Evolutionary conservation across 2,888 invertebrate species (phyloP), one percentile per base, ranked within the genome.

Genomic region (Dicycla oo): DNA sequence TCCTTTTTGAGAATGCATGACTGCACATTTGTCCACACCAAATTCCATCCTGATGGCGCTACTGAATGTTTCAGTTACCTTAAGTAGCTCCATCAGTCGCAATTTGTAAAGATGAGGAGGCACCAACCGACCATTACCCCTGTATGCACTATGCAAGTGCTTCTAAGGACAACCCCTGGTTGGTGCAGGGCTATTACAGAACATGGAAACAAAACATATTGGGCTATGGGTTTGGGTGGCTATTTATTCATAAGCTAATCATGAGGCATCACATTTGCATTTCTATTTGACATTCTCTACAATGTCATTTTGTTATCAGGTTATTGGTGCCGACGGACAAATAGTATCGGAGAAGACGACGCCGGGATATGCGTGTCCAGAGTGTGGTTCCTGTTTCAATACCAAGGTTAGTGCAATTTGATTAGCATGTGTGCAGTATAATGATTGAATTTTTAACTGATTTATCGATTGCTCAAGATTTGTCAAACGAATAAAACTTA

Each of bases 371-470:
- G 91, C 92, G 3, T 96, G 96, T 87, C 95, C 95, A 0, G 96
- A 96, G 75, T 96, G 96, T 69, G 96, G 96, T 0, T 96, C 96
- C 3, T 96, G 96, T 88, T 96, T 96, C 80, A 96, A 96, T 77
- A 96, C 92, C 2, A 96, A 96, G 94, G 96, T 96, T 78, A 26
- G 61, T 47, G n/a, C 10, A 3, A n/a, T 26, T 57, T 43, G 13
- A 56, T 34, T 10, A 53, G 15, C 51, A 15, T 26, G 3, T 30
- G 3, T 3, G 4, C 30, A 23, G 23, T 23, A 51, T 11, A 51
- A 23, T 51, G 6, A 15, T 51, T 13, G 2, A 6, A 13, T 13
- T 51, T 51, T 23, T 6, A 13, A 23, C 23, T 0, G 6, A 15
- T 51, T 26, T 15, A 1, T 51, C 15, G n/a, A 51, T 23, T 7